Conservation (phyloP, 2,113 vertebrate genomes). For the Noctilio leporinus region DNA sequence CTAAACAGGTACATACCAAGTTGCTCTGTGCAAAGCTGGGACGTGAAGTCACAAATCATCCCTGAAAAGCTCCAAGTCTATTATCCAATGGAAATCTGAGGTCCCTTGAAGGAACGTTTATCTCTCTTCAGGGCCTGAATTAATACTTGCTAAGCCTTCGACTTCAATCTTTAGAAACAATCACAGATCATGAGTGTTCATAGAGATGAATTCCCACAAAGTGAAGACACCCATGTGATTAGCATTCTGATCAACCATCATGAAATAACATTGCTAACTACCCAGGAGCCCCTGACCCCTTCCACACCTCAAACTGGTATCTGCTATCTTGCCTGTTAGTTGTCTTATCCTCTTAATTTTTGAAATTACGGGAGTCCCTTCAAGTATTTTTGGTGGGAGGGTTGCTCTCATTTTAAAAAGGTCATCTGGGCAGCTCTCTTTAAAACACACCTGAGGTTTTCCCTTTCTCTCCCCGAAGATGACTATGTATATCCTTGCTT, state of each 20-base stretch:
- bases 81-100: background rate
- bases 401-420: background rate
- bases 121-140: background rate
- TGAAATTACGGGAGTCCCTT: background rate
- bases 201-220: background rate
- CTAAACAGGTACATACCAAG: background rate
- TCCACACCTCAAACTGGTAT: no score
- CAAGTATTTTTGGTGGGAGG: background rate
- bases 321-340: background rate
- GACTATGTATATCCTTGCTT: background rate
- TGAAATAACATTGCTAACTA: no score
- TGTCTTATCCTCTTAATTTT: background rate
- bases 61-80: accelerated
- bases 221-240: background rate
- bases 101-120: background rate
- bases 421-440: background rate
- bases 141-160: background rate
- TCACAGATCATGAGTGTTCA: no score
- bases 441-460: background rate
- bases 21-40: background rate
- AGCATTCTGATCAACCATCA: background rate
- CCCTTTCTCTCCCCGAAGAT: background rate
- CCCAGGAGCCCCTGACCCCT: background rate
- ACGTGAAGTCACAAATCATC: background rate
- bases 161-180: background rate